Percentiles rank a stretch among this genome's conserved stretches.
These are phyloP conservation scores for Conopomorpha cramerella DNA, from an alignment of 1,140 invertebrate species.

Conservation along the genomic window DNA sequence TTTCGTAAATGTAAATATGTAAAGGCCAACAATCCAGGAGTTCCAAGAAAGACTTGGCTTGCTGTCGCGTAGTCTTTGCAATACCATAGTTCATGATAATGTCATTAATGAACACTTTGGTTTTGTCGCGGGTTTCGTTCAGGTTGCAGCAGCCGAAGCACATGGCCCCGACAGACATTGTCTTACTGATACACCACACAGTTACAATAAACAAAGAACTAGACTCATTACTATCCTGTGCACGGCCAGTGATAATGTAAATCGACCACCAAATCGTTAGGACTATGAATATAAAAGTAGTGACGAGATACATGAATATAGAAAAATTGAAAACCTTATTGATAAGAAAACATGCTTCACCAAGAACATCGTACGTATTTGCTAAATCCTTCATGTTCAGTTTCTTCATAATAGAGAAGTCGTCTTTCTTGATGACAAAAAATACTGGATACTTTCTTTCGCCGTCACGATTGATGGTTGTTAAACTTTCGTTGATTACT, in stretches of 20 bases:
- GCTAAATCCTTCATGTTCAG: conserved; percentile 21
- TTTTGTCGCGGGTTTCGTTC: neutral
- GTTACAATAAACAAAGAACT: conserved; percentile 12
- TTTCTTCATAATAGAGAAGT: too few relatives aligned
- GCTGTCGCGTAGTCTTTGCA: neutral
- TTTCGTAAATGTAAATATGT: neutral
- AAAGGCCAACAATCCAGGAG: neutral
- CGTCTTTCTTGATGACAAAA: conserved; percentile 6
- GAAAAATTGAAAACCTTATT: conserved; percentile 28
- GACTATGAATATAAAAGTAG: conserved; percentile 26
- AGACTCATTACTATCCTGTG: conserved; percentile 3
- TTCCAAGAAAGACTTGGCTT: conserved; percentile 1
- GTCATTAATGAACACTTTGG: neutral
- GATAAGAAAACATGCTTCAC: conserved; percentile 16
- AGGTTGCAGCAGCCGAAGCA: too few relatives aligned
- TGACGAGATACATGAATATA: conserved; percentile 24
- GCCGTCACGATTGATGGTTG: conserved; percentile 13
- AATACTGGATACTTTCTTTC: conserved; percentile 7
- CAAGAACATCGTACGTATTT: conserved; percentile 17
- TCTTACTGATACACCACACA: conserved; percentile 18
- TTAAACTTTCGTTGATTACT: conserved; percentile 22
- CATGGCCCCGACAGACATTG: conserved; percentile 18
- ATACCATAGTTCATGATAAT: neutral
- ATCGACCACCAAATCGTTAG: conserved; percentile 27
- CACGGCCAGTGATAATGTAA: conserved; percentile 14